A percentile compares a stretch with the other conserved stretches of the same genome.
Evolutionary conservation across 2,797 vertebrate species (phyloP).

Genomic region (Nannoperca australis): DNA sequence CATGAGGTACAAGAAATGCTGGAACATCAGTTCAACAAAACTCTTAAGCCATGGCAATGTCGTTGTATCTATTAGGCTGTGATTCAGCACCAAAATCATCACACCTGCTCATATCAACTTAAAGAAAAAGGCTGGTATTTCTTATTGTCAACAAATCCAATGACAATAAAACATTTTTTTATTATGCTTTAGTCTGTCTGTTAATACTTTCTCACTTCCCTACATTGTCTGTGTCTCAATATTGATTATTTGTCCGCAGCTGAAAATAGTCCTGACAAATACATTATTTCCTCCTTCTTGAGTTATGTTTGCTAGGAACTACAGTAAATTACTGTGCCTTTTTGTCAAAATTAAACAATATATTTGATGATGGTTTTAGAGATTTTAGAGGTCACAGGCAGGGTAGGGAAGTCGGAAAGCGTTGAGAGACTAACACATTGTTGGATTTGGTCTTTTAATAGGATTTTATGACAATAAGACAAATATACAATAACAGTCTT

Average conservation of each 20-base stretch:
- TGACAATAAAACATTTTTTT: not conserved
- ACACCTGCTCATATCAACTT: not conserved
- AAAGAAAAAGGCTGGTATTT: not conserved
- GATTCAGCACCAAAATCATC: not conserved
- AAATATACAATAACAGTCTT: not conserved
- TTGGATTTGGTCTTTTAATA: not conserved
- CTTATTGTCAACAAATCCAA: not conserved
- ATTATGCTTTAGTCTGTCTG: not conserved
- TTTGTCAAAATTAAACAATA: not conserved
- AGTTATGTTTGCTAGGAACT: not conserved
- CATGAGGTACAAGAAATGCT: not conserved
- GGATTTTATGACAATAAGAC: not conserved
- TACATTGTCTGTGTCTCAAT: not conserved
- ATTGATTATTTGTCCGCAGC: not conserved
- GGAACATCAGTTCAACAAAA: not conserved
- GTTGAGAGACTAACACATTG: not conserved
- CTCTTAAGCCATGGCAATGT: not conserved
- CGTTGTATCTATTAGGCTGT: not conserved
- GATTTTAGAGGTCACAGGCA: not conserved
- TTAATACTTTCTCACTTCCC: too few species aligned
- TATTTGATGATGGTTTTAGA: not conserved
- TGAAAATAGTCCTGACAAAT: not conserved
- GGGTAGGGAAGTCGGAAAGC: not conserved
- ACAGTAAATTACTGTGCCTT: not conserved
- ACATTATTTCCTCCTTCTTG: too few species aligned